phyloP scores from a whole-genome alignment of 2,888 invertebrate species.

The Coleophora deauratella region DNA sequence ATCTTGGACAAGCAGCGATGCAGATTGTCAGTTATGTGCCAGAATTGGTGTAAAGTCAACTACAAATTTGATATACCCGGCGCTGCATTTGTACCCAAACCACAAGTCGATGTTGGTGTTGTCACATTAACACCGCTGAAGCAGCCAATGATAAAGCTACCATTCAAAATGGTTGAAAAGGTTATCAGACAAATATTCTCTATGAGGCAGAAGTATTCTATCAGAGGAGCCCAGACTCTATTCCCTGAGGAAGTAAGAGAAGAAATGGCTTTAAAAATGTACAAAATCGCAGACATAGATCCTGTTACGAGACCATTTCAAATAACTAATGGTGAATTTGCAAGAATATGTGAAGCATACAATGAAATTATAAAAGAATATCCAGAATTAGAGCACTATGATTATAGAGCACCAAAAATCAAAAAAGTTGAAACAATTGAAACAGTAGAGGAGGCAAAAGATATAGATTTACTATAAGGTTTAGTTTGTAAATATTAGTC shows the following conservation, averaged over 20 bases:
- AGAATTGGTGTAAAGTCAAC: slow-evolving; percentile 89
- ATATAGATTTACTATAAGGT: slow-evolving; percentile 16
- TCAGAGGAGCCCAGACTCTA: slow-evolving; percentile 79
- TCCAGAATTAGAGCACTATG: slow-evolving; percentile 78
- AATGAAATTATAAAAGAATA: slow-evolving; percentile 78
- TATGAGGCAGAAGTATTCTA: slow-evolving; percentile 89
- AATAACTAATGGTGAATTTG: slow-evolving; percentile 85
- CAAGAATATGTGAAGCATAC: slow-evolving; percentile 85
- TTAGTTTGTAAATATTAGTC: slow-evolving; percentile 26
- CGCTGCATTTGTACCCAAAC: slow-evolving; percentile 92
- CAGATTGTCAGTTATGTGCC: slow-evolving; percentile 95
- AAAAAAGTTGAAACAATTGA: slow-evolving; percentile 19
- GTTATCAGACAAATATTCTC: slow-evolving; percentile 90
- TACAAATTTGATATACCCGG: slow-evolving; percentile 93
- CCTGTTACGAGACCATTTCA: slow-evolving; percentile 80
- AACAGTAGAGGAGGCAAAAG: slow-evolving; percentile 19
- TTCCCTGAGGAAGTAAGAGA: slow-evolving; percentile 82
- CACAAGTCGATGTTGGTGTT: slow-evolving; percentile 97
- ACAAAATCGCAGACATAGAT: slow-evolving; percentile 81
- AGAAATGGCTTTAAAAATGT: slow-evolving; percentile 79
- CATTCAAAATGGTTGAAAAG: slow-evolving; percentile 92
- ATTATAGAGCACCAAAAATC: slow-evolving; percentile 76
- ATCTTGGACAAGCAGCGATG: slow-evolving; percentile 81
- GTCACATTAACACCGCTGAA: slow-evolving; percentile 89
- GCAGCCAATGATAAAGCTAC: slow-evolving; percentile 82